These are phyloP conservation scores for Diploscapter pachys DNA, from an alignment of 1,140 invertebrate genomes.

Conservation along the genomic window DNA sequence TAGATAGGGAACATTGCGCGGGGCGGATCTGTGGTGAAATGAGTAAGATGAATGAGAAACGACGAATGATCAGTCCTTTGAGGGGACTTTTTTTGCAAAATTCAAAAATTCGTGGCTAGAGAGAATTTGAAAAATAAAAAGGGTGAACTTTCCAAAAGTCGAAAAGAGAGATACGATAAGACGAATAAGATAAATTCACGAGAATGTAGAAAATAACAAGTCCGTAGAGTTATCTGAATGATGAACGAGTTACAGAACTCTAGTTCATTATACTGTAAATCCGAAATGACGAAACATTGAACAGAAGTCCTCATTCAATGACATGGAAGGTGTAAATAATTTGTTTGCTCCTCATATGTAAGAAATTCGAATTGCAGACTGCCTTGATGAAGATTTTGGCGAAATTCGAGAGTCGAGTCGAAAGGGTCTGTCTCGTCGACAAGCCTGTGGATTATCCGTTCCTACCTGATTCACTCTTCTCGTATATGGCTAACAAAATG, in stretches of 20 bases:
- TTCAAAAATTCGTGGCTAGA: too few species aligned
- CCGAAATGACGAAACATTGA: conserved; percentile 7
- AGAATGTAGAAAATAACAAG: too few species aligned
- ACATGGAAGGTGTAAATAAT: background rate
- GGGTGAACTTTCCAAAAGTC: too few species aligned
- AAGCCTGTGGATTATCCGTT: conserved; percentile 55
- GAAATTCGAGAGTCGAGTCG: conserved; percentile 40
- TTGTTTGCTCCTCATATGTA: background rate
- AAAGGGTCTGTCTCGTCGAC: conserved; percentile 51
- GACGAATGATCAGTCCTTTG: too few species aligned
- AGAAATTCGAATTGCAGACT: conserved; percentile 25
- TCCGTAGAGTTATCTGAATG: too few species aligned
- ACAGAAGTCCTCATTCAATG: background rate
- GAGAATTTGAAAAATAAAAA: too few species aligned
- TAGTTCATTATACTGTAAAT: conserved; percentile 3
- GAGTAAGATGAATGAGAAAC: too few species aligned
- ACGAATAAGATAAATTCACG: too few species aligned
- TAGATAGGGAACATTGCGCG: too few species aligned
- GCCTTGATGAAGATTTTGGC: conserved; percentile 38
- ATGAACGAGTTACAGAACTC: background rate
- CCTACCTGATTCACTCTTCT: conserved; percentile 52
- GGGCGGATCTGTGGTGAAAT: too few species aligned
- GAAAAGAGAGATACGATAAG: too few species aligned
- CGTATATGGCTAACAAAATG: conserved; percentile 51
- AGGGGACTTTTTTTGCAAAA: too few species aligned